Evolutionary conservation across 2,888 invertebrate species (phyloP), one percentile per base, ranked within the genome.

Genomic region (Eupeodes luniger): DNA sequence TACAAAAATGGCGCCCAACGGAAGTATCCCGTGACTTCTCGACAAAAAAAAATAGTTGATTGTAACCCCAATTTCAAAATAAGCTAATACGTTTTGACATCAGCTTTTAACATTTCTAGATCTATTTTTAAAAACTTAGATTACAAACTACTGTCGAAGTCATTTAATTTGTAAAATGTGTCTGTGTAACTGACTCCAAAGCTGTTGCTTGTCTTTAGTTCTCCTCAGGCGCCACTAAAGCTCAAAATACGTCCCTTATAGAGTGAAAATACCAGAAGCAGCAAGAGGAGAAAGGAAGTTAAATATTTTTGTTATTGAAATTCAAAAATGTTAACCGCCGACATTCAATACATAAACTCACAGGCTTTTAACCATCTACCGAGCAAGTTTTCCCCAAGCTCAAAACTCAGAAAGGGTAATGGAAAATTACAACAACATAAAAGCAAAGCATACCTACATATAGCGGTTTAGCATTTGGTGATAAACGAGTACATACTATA

Each of bases 281-380:
- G 40, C 40, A 40, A 40, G 27, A 36, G 47, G 53, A 74, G 14
- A 51, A 11, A 53, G 14, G 55, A 79, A 74, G 79, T 79, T 84
- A 19, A 16, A 12, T 10, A 77, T 19, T 70, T 70, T 79, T 67
- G 67, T 67, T 83, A 79, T 83, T 79, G 53, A 84, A 82, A 77
- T 83, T 72, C 16, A 72, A 78, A 78, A 83, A 62, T 53, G 49
- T 61, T 34, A 44, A 55, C 55, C 70, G n/a, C 55, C 70, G n/a
- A 69, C 55, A 69, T 66, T 66, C 66, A 34, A 49, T 66, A 66
- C 49, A 49, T 44, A 27, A 14, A 66, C 49, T 27, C 40, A 70
- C 55, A 16, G 40, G 49, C 19, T 9, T 59, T 47, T 59, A 1
- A 3, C 34, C 36, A 51, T 19, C 36, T 16, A 69, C 16, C 36